Evolutionary conservation across 2,888 invertebrate species (phyloP).

Genomic region (Plagodis dolabraria): DNA sequence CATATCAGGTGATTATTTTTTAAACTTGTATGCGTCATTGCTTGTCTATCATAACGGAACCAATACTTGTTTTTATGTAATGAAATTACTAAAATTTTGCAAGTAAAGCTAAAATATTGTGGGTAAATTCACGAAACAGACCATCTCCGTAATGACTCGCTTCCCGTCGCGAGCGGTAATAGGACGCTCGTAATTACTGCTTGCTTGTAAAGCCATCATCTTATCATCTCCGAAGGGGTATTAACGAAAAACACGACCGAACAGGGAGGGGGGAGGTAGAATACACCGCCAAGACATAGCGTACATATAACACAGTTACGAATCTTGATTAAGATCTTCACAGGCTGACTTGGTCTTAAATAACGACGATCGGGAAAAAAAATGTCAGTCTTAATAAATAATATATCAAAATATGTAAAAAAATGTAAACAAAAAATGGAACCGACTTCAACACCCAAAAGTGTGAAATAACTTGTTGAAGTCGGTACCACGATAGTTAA

Average conservation of each 20-base stretch:
- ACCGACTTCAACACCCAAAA: too few relatives aligned
- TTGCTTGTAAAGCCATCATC: slow-evolving; percentile 82
- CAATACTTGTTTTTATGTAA: neutral
- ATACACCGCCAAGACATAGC: slow-evolving; percentile 46
- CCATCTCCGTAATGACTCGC: slow-evolving; percentile 58
- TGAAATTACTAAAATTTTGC: neutral
- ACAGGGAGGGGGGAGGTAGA: slow-evolving; percentile 34
- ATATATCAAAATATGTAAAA: too few relatives aligned
- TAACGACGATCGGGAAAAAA: too few relatives aligned
- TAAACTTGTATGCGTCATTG: too few relatives aligned
- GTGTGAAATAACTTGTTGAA: too few relatives aligned
- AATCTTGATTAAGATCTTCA: neutral
- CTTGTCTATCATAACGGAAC: too few relatives aligned
- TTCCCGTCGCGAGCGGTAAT: slow-evolving; percentile 65
- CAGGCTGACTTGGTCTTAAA: too few relatives aligned
- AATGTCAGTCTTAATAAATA: too few relatives aligned
- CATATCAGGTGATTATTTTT: too few relatives aligned
- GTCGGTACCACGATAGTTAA: too few relatives aligned
- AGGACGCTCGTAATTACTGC: slow-evolving; percentile 79
- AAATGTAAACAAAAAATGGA: too few relatives aligned
- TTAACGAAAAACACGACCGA: slow-evolving; percentile 76
- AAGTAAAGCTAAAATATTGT: slow-evolving; percentile 18
- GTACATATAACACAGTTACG: slow-evolving; percentile 5
- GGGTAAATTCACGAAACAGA: slow-evolving; percentile 54
- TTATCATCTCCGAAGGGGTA: slow-evolving; percentile 80